Conservation (phyloP, 2,797 vertebrate species). For the Siniperca scherzeri region DNA sequence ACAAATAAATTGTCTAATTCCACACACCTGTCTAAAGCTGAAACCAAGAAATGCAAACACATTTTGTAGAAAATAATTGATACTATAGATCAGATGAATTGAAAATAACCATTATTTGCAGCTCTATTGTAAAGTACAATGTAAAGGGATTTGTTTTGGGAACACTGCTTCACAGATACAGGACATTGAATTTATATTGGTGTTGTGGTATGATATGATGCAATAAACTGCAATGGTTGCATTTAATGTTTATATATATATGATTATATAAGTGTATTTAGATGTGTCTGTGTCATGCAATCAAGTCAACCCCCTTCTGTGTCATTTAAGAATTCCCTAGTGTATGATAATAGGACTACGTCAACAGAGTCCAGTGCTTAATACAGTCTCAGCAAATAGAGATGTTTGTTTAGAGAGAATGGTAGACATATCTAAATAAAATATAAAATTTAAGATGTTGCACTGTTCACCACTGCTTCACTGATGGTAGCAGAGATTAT, state of each 20-base stretch:
- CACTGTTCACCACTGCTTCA: neutral
- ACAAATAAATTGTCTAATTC: neutral
- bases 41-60: neutral
- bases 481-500: slow-evolving; percentile 5
- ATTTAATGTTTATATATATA: neutral
- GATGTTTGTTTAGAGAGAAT: neutral
- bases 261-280: neutral
- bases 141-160: neutral
- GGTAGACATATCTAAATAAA: neutral
- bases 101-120: neutral
- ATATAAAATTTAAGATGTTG: neutral
- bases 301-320: neutral
- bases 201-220: neutral
- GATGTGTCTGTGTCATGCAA: neutral
- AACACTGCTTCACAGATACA: neutral
- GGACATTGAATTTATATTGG: neutral
- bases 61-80: neutral
- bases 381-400: slow-evolving; percentile 6
- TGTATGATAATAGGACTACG: slow-evolving; percentile 7
- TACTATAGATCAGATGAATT: neutral
- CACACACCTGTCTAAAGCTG: neutral
- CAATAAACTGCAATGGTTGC: neutral
- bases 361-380: neutral
- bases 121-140: neutral
- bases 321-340: slow-evolving; percentile 13